A percentile compares a stretch with the other conserved stretches of the same genome.
phyloP scores from a whole-genome alignment of 1,140 invertebrate genomes.

The Metopolophium dirhodum region DNA sequence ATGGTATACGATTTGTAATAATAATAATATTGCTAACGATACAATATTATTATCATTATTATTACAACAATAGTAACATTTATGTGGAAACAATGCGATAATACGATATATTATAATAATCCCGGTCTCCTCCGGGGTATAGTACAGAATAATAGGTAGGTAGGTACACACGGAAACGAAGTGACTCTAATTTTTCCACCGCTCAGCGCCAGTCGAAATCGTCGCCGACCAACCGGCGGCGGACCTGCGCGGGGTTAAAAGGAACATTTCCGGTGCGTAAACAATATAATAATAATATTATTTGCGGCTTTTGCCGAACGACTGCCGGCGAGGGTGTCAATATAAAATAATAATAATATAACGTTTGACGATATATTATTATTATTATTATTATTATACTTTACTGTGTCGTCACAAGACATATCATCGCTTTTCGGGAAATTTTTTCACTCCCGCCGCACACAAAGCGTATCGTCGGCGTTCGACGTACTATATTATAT shows the following conservation, averaged over 20 bases:
- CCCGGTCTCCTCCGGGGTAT: neutral
- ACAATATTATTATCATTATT: neutral
- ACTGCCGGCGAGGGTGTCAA: neutral
- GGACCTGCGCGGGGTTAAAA: neutral
- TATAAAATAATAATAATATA: neutral
- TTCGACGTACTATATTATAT: neutral
- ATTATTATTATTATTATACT: too few relatives aligned
- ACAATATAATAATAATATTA: neutral
- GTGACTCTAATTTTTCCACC: neutral
- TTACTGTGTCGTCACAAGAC: neutral
- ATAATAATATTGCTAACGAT: too few relatives aligned
- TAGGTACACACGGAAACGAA: neutral
- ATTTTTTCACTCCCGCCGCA: neutral
- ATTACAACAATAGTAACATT: neutral
- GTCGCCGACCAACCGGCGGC: neutral
- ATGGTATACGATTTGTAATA: too few relatives aligned
- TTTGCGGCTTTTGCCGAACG: constrained; percentile 17
- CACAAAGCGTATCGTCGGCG: neutral
- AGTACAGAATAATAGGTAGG: neutral
- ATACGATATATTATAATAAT: neutral
- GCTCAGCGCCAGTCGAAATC: neutral
- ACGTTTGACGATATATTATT: neutral
- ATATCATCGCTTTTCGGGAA: neutral
- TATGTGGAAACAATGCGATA: neutral
- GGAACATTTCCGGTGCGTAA: constrained; percentile 7